Base-by-base conservation (phyloP, 2,797 vertebrate species). In the Molossus alvarezi region DNA sequence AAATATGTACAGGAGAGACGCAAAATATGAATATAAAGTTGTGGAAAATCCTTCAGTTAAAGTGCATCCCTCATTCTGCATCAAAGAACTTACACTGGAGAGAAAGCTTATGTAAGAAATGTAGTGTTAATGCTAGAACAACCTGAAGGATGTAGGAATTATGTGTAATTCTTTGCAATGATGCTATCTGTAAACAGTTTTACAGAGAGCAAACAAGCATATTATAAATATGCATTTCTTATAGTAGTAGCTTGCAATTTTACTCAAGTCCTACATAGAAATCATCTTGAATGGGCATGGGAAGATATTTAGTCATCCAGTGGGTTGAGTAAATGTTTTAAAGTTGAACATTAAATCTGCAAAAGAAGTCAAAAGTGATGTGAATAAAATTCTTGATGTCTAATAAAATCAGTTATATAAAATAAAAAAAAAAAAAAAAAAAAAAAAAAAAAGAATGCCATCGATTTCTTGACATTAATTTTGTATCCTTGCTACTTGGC, bases 331-430 rank as follows among this genome's bases (percentile, higher is more conserved):
- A 91, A 81, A 55, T 88, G 48, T 90, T 93, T 82, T 14, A 90
- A 92, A 79, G 48, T 84, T 88, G 79, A 88, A 92, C 88, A 94
- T 90, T 71, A 92, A 88, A 90, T 62, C n/a, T 95, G 37, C 53
- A 92, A 80, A 76, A 92, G 55, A 73, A 79, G 69, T 58, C 88
- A 93, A 90, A 92, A 60, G 25, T 90, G 45, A 6, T 94, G 51
- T 87, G 90, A 94, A 83, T 91, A 81, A 96, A 93, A 71, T 45
- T 92, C 79, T 84, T 85, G 21, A n/a, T 67, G 9, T 94, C 51
- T 94, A 92, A 90, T 95, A 96, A 96, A 95, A 87, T 82, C 33
- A 72, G 41, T 90, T 95, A 25, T 90, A 58, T 87, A 83, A 83
- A 84, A 65, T 75, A 33, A 81, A 75, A n/a, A n/a, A n/a, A n/a